Conservation (phyloP, 1,140 invertebrate species). For the Uloborus diversus region DNA sequence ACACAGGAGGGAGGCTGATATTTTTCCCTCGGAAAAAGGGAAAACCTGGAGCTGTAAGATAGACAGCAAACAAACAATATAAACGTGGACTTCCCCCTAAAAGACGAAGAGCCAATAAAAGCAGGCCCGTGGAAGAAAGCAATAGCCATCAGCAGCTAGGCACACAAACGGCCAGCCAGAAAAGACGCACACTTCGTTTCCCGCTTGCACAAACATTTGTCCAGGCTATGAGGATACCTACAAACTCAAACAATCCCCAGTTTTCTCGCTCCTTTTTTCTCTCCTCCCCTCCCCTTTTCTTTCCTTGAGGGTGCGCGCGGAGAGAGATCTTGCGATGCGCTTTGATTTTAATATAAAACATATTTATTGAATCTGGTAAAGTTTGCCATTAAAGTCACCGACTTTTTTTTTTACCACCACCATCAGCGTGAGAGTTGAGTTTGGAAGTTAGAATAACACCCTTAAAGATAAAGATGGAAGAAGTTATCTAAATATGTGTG, state of each 20-base stretch:
- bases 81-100: constrained; percentile 18
- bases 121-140: constrained; percentile 42
- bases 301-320: constrained; percentile 20
- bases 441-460: no score
- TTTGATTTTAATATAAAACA: neutral
- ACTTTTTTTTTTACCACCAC: no score
- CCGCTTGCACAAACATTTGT: constrained; percentile 52
- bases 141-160: constrained; percentile 43
- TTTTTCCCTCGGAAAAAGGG: constrained; percentile 3
- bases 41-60: constrained; percentile 48
- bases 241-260: constrained; percentile 48
- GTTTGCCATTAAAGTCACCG: neutral
- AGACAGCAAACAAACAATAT: constrained; percentile 54
- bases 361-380: neutral
- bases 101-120: constrained; percentile 50
- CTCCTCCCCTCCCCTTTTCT: neutral
- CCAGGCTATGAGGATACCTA: constrained; percentile 42
- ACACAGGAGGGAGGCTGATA: constrained; percentile 1
- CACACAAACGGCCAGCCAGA: neutral
- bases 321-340: neutral
- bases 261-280: constrained; percentile 14
- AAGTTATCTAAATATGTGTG: no score
- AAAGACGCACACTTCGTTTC: constrained; percentile 2
- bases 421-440: no score
- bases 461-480: no score